Conservation (phyloP, 2,797 vertebrate species). For the Hozukius guyotensis region DNA sequence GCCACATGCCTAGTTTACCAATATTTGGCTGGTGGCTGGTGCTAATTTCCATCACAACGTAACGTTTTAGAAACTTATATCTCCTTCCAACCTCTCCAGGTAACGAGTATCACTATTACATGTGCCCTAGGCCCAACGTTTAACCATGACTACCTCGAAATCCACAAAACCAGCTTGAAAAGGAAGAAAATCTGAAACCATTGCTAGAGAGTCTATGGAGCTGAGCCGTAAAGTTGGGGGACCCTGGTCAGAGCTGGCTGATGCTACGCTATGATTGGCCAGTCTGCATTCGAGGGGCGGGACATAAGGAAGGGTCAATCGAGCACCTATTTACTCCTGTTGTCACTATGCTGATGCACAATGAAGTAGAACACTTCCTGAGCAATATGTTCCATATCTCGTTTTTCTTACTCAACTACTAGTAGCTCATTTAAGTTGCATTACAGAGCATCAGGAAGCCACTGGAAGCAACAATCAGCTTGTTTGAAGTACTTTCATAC, state of each 20-base stretch:
- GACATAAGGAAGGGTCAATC: neutral
- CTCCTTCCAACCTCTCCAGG: too few relatives aligned
- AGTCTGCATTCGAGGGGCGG: neutral
- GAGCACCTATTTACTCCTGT: neutral
- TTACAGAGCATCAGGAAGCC: neutral
- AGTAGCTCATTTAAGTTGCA: neutral
- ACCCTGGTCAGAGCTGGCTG: neutral
- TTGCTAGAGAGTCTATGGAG: neutral
- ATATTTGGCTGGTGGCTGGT: too few relatives aligned
- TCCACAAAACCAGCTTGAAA: neutral
- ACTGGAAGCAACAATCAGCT: neutral
- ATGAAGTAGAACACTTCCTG: conserved; percentile 1
- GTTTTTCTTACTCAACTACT: neutral
- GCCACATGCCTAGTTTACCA: too few relatives aligned
- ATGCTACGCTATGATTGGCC: neutral
- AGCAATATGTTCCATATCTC: conserved; percentile 1
- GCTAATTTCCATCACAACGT: too few relatives aligned
- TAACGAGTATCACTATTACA: too few relatives aligned
- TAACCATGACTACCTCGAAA: neutral
- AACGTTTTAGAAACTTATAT: too few relatives aligned
- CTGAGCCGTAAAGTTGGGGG: neutral
- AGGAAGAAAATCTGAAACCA: neutral
- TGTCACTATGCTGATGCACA: neutral
- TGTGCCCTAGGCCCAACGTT: neutral
- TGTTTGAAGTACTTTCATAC: neutral